A percentile compares a stretch with the other conserved stretches of the same genome.
Conservation (phyloP, 2,113 vertebrate genomes). For the Acinonyx jubatus region DNA sequence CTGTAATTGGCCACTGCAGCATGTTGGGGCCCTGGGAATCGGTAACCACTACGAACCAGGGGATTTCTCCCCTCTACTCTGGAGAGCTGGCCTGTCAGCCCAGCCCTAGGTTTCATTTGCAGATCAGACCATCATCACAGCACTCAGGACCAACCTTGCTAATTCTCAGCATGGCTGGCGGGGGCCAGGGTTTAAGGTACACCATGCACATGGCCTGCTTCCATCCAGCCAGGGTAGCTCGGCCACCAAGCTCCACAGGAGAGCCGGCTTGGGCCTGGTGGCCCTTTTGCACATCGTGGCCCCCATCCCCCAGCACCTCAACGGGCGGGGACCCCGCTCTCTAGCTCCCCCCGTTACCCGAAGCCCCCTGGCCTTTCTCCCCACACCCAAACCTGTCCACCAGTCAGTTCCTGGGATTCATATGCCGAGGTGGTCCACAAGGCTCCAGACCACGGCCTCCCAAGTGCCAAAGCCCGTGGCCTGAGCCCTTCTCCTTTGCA, state of each 20-base stretch:
- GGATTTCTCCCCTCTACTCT: no score
- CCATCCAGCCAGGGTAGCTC: rapidly evolving
- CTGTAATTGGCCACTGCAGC: background rate
- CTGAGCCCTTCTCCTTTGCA: background rate
- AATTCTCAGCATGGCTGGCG: background rate
- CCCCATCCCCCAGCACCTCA: rapidly evolving
- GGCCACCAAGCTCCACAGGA: background rate
- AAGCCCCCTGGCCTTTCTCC: background rate
- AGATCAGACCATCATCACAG: background rate
- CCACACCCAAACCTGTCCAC: rapidly evolving
- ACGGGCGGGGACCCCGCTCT: background rate
- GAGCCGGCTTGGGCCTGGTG: rapidly evolving
- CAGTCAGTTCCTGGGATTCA: rapidly evolving
- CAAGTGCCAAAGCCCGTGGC: rapidly evolving
- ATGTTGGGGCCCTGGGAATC: background rate
- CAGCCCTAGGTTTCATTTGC: background rate
- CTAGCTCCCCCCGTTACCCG: no score
- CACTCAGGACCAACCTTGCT: background rate
- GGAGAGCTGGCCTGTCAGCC: background rate
- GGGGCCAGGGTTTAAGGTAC: background rate
- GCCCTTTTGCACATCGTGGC: rapidly evolving
- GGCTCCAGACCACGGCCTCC: background rate
- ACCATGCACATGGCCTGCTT: rapidly evolving
- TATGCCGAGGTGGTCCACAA: background rate
- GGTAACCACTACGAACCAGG: rapidly evolving